Conservation (phyloP, 2,797 vertebrate genomes). For the Naso thynnoides region DNA sequence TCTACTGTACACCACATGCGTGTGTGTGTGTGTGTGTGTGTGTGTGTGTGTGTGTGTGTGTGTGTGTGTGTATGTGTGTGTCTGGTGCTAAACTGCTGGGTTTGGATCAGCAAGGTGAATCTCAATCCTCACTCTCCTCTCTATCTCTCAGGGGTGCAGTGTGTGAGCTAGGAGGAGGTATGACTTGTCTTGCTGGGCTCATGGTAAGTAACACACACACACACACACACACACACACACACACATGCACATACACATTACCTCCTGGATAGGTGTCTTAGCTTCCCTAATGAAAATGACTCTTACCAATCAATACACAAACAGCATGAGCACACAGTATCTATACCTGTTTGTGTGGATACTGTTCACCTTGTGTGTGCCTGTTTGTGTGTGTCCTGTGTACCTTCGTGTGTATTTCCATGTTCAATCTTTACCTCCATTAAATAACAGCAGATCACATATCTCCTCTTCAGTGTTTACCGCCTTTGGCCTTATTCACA, state of each 20-base stretch:
- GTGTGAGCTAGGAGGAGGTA: slow-evolving; percentile 99
- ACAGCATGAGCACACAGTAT: slow-evolving; percentile 48
- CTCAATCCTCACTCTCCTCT: slow-evolving; percentile 56
- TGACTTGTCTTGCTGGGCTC: slow-evolving; percentile 99
- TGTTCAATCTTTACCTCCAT: slow-evolving; percentile 5
- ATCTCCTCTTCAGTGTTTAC: slow-evolving; percentile 8
- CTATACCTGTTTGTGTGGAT: slow-evolving; percentile 49
- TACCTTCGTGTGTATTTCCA: background rate
- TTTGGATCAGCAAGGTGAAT: slow-evolving; percentile 79
- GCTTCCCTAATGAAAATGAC: slow-evolving; percentile 64
- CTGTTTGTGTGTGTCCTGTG: background rate
- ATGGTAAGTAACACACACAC: slow-evolving; percentile 91
- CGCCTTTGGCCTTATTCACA: background rate
- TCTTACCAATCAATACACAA: slow-evolving; percentile 55
- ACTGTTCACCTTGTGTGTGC: slow-evolving; percentile 23
- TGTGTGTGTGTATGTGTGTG: too few relatives aligned
- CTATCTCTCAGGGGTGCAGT: slow-evolving; percentile 93
- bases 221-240: slow-evolving; percentile 14
- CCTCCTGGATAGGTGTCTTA: slow-evolving; percentile 25
- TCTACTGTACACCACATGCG: slow-evolving; percentile 14
- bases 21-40: slow-evolving; percentile 44
- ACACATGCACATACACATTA: slow-evolving; percentile 14
- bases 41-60: slow-evolving; percentile 28
- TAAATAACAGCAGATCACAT: slow-evolving; percentile 7
- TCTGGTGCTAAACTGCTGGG: slow-evolving; percentile 56